Evolutionary conservation across 2,113 vertebrate species (phyloP).

Genomic region (Podiceps cristatus): DNA sequence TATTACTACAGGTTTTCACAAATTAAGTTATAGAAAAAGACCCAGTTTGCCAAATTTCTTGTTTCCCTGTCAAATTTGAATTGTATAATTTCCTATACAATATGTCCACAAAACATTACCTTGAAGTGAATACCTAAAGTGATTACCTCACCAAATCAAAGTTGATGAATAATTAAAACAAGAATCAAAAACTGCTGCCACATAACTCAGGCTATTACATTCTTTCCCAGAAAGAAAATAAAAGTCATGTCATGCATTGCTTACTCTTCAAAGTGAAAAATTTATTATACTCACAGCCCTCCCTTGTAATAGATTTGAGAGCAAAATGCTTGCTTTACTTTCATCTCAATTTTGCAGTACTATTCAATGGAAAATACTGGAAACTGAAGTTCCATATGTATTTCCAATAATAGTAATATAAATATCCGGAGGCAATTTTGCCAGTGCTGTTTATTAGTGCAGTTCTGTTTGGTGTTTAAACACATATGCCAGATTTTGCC

Average conservation of each 20-base stretch:
- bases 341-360: background rate
- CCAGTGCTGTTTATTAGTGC: background rate
- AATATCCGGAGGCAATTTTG: background rate
- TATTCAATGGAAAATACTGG: background rate
- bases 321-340: background rate
- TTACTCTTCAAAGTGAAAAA: conserved; percentile 38
- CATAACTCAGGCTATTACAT: background rate
- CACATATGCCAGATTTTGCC: background rate
- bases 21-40: background rate
- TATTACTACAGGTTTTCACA: background rate
- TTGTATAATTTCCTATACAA: background rate
- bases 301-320: background rate
- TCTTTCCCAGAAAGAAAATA: conserved; percentile 16
- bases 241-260: background rate
- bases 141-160: background rate
- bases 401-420: background rate
- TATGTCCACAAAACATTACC: background rate
- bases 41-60: background rate
- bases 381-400: background rate
- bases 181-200: conserved; percentile 3
- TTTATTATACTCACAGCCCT: background rate
- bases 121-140: background rate
- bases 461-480: background rate
- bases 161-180: conserved; percentile 27
- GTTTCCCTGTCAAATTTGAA: background rate